These are phyloP conservation scores for Pantelozetes paolii DNA, from an alignment of 2,888 invertebrate species.

Conservation along the genomic window DNA sequence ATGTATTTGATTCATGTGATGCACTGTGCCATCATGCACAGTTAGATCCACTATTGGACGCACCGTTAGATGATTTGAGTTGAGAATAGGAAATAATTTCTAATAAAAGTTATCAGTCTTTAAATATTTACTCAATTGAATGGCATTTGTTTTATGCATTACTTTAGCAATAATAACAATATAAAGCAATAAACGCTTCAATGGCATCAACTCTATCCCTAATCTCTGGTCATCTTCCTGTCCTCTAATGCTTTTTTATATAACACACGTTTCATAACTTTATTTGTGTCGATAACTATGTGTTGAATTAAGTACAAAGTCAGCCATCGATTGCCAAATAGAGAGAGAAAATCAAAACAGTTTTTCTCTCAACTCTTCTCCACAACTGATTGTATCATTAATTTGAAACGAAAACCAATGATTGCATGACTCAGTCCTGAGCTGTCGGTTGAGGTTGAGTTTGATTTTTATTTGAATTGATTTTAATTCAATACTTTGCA, in stretches of 20 bases:
- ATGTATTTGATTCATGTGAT: too few relatives aligned
- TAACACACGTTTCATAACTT: conserved; percentile 4
- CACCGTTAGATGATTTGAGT: background rate
- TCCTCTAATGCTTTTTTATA: too few relatives aligned
- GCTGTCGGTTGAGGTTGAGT: background rate
- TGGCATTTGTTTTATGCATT: conserved; percentile 6
- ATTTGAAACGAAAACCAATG: conserved; percentile 6
- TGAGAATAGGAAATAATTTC: conserved; percentile 14
- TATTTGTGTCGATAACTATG: conserved; percentile 6
- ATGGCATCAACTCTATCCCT: conserved; percentile 8
- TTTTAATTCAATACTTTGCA: background rate
- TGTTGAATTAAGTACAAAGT: background rate
- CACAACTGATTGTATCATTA: background rate
- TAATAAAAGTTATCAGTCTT: conserved; percentile 22
- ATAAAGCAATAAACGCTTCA: background rate
- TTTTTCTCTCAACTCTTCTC: background rate
- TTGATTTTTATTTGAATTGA: background rate
- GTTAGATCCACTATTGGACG: background rate
- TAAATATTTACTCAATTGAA: conserved; percentile 14
- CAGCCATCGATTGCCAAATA: background rate
- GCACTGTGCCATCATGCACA: too few relatives aligned
- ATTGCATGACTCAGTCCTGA: background rate
- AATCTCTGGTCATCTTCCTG: background rate
- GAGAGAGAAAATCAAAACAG: background rate
- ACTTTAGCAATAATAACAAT: background rate